These are phyloP conservation scores for Xanthorhoe spadicearia DNA, from an alignment of 2,888 invertebrate genomes.

Conservation along the genomic window DNA sequence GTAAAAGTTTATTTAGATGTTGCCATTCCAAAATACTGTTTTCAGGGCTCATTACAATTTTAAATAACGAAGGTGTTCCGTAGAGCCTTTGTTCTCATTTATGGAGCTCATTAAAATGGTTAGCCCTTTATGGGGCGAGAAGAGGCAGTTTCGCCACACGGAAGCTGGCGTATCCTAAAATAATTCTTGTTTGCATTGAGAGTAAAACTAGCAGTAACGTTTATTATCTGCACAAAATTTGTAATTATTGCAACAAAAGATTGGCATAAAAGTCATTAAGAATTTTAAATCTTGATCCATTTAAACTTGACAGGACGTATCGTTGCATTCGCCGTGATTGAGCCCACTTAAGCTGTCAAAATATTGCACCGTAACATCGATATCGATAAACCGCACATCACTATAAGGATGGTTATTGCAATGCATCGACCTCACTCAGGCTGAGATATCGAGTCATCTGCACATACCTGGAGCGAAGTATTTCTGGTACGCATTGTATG, in stretches of 20 bases:
- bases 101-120: constrained; percentile 46
- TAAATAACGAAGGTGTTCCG: constrained; percentile 39
- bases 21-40: constrained; percentile 8
- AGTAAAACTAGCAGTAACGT: not conserved
- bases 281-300: not conserved
- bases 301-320: not conserved
- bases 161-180: constrained; percentile 34
- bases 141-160: constrained; percentile 31
- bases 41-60: constrained; percentile 37
- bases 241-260: not conserved
- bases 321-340: constrained; percentile 5
- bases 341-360: constrained; percentile 30
- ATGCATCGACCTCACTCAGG: constrained; percentile 13
- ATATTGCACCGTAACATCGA: constrained; percentile 30
- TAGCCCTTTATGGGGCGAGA: constrained; percentile 42
- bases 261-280: constrained; percentile 4
- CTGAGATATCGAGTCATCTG: constrained; percentile 25
- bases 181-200: constrained; percentile 14
- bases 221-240: not conserved
- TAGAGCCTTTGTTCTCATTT: constrained; percentile 46
- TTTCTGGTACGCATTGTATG: constrained; percentile 31
- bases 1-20: not conserved
- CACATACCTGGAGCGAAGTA: constrained; percentile 21
- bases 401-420: constrained; percentile 19
- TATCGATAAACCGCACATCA: constrained; percentile 26